Evolutionary conservation across 2,113 vertebrate genomes (phyloP).

Genomic region (Ursus arctos): DNA sequence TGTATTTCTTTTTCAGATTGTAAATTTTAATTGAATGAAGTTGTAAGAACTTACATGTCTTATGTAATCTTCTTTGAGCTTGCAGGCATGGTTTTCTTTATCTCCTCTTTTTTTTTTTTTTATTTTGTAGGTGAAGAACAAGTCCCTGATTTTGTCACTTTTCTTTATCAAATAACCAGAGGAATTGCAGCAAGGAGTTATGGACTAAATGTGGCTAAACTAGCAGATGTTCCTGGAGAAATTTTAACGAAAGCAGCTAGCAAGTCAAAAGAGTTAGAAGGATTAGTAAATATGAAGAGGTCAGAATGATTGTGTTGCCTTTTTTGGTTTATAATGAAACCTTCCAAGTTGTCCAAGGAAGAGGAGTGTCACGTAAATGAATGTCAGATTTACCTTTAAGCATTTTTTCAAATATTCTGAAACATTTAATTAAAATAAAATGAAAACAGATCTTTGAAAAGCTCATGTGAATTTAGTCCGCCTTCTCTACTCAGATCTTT

Average conservation of each 20-base stretch:
- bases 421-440: background rate
- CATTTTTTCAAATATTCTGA: background rate
- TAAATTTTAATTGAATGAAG: constrained; percentile 10
- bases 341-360: background rate
- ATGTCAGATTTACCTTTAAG: background rate
- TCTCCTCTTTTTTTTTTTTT: background rate
- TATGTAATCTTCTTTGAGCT: constrained; percentile 12
- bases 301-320: constrained; percentile 77
- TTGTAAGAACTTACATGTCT: background rate
- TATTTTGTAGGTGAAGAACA: constrained; percentile 86
- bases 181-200: constrained; percentile 96
- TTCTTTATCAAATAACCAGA: constrained; percentile 97
- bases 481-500: constrained; percentile 33
- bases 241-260: constrained; percentile 93
- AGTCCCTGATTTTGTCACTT: constrained; percentile 95
- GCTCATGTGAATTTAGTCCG: background rate
- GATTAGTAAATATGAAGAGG: constrained; percentile 92
- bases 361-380: background rate
- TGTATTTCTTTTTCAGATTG: constrained; percentile 26
- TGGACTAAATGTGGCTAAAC: constrained; percentile 96
- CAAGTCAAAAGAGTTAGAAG: constrained; percentile 96
- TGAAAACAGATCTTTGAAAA: constrained; percentile 33
- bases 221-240: constrained; percentile 94
- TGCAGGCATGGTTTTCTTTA: background rate
- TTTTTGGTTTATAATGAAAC: constrained; percentile 43